Base-by-base conservation (phyloP, 2,797 vertebrate genomes). In the Enteromius paludinosus region DNA sequence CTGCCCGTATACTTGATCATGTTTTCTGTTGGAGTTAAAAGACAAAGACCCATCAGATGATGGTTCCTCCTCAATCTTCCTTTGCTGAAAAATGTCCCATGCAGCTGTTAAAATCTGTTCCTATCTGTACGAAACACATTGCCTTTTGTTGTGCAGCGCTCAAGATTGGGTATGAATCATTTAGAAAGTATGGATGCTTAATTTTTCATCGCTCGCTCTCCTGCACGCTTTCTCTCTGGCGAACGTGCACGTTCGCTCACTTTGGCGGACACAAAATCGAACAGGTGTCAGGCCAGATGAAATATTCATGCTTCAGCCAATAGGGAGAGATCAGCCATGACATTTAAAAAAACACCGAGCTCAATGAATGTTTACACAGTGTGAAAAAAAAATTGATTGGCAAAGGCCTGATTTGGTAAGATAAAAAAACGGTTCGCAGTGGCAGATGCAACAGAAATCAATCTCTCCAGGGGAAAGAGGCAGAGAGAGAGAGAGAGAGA, bases 1-100 rank as follows among this genome's bases (percentile, higher is more conserved):
- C 98, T 99, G 75, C 98, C 98, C 0, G 98, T 98, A 92, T 98
- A 98, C 84, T 97, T 97, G 91, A 99, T 99, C 97, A 99, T 98
- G 88, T 99, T 99, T 84, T 99, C 98, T 99, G 96, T 71, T 52
- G 49, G 82, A 61, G 82, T 64, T 30, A 38, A 30, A 79, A 75
- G 62, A 47, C 25, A 78, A 72, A 81, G 47, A 64, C 43, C 11
- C 76, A 65, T 20, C 41, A 85, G 79, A 33, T 30, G 30, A 10
- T 2, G 15, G 76, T 18, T 74, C 66, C 71, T 64, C 79, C 71
- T 68, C 79, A 10, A 45, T 47, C 45, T 81, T 56, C 18, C 4
- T 45, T 56, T 68, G 33, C 0, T 79, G 49, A 66, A 49, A 52
- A 47, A 62, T 41, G 54, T 72, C 52, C 59, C 2, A 5, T 33